Evolutionary conservation across 2,888 invertebrate species (phyloP).

Genomic region (Ischnus inquisitorius): DNA sequence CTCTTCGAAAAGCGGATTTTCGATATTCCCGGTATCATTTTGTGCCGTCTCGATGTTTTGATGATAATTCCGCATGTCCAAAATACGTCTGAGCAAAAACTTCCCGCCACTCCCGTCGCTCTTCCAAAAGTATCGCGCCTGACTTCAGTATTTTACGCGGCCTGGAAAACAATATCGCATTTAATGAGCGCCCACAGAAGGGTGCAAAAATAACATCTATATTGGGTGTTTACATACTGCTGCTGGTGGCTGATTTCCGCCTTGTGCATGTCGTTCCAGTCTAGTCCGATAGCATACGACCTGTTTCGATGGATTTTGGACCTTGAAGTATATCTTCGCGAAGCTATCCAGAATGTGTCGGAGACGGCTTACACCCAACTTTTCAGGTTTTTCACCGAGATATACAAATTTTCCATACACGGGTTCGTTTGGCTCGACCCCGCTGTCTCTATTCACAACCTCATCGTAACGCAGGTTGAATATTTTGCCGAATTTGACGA

Average conservation of each 20-base stretch:
- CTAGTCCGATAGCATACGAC: neutral
- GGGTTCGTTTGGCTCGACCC: neutral
- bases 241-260: neutral
- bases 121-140: neutral
- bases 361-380: slow-evolving; percentile 6
- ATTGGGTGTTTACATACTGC: neutral
- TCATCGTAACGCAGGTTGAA: slow-evolving; percentile 1
- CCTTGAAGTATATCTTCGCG: slow-evolving; percentile 21
- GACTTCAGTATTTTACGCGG: neutral
- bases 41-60: neutral
- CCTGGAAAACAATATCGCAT: neutral
- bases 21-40: neutral
- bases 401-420: slow-evolving; percentile 30
- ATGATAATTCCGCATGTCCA: neutral
- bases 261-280: neutral
- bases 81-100: neutral
- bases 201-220: neutral
- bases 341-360: slow-evolving; percentile 37
- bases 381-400: slow-evolving; percentile 8
- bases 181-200: neutral
- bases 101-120: neutral
- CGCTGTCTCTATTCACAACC: neutral
- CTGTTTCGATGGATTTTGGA: neutral
- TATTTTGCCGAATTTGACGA: slow-evolving; percentile 7
- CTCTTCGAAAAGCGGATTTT: neutral